Base-by-base conservation (phyloP, 2,797 vertebrate species). In the Neostethus bicornis region DNA sequence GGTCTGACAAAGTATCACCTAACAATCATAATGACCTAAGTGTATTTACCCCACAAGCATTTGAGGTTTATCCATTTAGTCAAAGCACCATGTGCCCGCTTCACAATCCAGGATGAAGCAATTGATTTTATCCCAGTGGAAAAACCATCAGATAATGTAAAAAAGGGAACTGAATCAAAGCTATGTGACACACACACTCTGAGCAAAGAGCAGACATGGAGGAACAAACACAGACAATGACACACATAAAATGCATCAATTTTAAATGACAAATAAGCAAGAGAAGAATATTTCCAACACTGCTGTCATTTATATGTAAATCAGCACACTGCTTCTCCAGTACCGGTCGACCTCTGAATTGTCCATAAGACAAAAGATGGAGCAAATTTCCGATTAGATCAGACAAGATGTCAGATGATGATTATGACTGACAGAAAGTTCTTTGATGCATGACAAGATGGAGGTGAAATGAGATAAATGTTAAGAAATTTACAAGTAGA, bases 271-370 rank as follows among this genome's bases (percentile, higher is more conserved):
- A 66, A 77, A 73, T 38, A 37, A 72, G 50, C 61, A 21, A n/a
- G 41, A 72, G 43, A 13, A 17, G 11, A 13, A 51, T 59, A 68
- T 61, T 55, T 51, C 42, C 32, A 51, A 61, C 43, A 25, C 31
- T 46, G 29, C 48, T 41, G 39, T 79, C 60, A 85, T 89, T 80
- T 85, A 77, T 73, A 86, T 87, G 84, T 31, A 83, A 86, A 87
- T 87, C 66, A 81, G 77, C 35, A 14, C 49, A 23, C 21, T 5
- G 2, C 41, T 5, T 25, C 58, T 42, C 42, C 43, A 17, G 53
- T 29, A 50, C 46, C 17, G 3, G 17, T 32, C 12, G 39, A 34
- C 43, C 55, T 12, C 21, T 25, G 63, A 39, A 26, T 59, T 49
- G 56, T 61, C 13, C 45, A 55, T 44, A 62, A 58, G 51, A 24